Evolutionary conservation across 2,888 invertebrate species (phyloP).

Genomic region (Caenorhabditis sinica): DNA sequence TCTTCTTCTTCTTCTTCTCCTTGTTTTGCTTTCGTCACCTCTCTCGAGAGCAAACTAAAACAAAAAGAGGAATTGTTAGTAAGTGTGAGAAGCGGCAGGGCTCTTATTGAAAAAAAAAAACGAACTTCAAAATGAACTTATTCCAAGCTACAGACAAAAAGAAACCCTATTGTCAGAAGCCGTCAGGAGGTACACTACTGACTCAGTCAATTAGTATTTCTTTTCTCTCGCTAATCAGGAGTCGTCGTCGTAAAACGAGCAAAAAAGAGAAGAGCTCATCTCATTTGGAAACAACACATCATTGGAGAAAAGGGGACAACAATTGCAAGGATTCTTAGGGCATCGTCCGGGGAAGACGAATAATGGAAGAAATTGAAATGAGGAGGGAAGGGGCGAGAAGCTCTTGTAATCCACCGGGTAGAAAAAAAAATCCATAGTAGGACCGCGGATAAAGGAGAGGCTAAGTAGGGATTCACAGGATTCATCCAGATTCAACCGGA

Average conservation of each 20-base stretch:
- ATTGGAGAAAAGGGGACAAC: neutral
- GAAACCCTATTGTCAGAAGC: slow-evolving; percentile 7
- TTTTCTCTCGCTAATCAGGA: slow-evolving; percentile 40
- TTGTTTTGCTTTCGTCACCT: slow-evolving; percentile 23
- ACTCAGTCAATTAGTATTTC: slow-evolving; percentile 52
- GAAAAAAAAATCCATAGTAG: slow-evolving; percentile 10
- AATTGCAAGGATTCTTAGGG: slow-evolving; percentile 29
- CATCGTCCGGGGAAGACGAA: neutral
- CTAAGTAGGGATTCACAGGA: slow-evolving; percentile 11
- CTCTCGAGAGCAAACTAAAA: slow-evolving; percentile 13
- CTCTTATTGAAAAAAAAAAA: neutral
- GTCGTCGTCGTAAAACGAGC: slow-evolving; percentile 44
- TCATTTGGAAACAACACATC: slow-evolving; percentile 41
- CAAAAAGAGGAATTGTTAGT: slow-evolving; percentile 13
- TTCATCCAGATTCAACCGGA: neutral
- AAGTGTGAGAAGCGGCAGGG: neutral
- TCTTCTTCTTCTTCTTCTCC: slow-evolving; percentile 10
- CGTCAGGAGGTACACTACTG: slow-evolving; percentile 14
- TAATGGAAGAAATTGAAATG: neutral
- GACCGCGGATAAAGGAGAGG: neutral
- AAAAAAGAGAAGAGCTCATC: neutral
- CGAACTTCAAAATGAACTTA: slow-evolving; percentile 17
- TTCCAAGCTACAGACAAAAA: slow-evolving; percentile 14
- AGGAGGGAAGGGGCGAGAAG: neutral
- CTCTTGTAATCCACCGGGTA: neutral